Percentiles rank a stretch among this genome's conserved stretches.
These are phyloP conservation scores for Mesodorylaimus sp. DNA, from an alignment of 2,888 invertebrate genomes.

Conservation along the genomic window DNA sequence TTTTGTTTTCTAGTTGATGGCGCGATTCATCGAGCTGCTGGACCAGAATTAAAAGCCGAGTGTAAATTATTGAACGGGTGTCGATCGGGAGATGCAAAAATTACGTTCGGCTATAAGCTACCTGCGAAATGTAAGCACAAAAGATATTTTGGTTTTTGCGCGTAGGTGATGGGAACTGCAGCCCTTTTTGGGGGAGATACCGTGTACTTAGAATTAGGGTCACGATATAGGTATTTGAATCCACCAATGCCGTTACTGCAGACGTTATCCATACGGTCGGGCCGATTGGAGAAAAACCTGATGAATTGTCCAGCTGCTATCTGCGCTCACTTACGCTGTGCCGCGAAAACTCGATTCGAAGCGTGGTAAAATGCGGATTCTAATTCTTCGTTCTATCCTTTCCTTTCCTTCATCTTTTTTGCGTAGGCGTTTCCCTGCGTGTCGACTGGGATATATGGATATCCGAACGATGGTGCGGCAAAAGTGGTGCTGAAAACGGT, in stretches of 20 bases:
- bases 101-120: slow-evolving; percentile 59
- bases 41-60: slow-evolving; percentile 42
- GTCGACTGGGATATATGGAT: slow-evolving; percentile 75
- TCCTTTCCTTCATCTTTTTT: too few species aligned
- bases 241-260: too few species aligned
- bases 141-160: too few species aligned
- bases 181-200: too few species aligned
- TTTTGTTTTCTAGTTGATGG: slow-evolving; percentile 44
- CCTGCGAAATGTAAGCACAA: slow-evolving; percentile 67
- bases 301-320: slow-evolving; percentile 50
- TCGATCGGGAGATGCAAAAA: slow-evolving; percentile 58
- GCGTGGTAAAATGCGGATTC: too few species aligned
- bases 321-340: too few species aligned
- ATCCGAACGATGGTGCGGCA: slow-evolving; percentile 58
- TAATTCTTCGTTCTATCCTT: too few species aligned
- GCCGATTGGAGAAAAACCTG: slow-evolving; percentile 52
- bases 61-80: slow-evolving; percentile 53
- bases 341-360: too few species aligned
- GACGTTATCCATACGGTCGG: slow-evolving; percentile 79
- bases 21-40: slow-evolving; percentile 66
- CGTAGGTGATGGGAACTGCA: too few species aligned
- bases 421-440: slow-evolving; percentile 72
- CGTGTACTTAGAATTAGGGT: too few species aligned
- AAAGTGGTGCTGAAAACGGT: slow-evolving; percentile 51
- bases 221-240: too few species aligned